Conservation (phyloP, 2,113 vertebrate genomes). For the Toxostoma redivivum region DNA sequence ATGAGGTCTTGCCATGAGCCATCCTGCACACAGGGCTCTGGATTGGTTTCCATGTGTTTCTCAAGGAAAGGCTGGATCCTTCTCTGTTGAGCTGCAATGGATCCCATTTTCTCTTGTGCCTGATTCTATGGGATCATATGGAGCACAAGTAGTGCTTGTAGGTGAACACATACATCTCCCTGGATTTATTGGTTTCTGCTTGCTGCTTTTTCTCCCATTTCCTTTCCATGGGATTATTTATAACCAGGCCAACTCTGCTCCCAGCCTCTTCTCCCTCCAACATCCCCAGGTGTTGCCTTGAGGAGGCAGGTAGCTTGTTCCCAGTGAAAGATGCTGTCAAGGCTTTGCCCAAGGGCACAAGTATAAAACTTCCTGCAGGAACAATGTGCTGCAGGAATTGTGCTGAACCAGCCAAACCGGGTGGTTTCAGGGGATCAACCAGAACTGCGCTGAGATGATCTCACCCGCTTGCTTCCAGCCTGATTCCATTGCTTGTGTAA, state of each 20-base stretch:
- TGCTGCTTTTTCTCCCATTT: background rate
- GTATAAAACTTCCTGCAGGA: constrained; percentile 3
- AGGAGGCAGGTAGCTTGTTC: background rate
- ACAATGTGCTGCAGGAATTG: background rate
- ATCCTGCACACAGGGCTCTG: background rate
- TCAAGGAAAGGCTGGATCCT: background rate
- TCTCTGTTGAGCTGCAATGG: background rate
- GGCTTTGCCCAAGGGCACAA: constrained; percentile 19
- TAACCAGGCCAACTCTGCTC: background rate
- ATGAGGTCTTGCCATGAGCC: background rate
- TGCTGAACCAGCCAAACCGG: background rate
- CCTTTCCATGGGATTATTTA: background rate
- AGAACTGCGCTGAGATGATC: background rate
- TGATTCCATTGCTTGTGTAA: background rate
- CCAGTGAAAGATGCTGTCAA: background rate
- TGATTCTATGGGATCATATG: fast-evolving
- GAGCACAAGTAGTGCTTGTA: background rate
- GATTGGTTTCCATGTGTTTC: background rate
- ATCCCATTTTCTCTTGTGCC: background rate
- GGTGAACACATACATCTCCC: background rate
- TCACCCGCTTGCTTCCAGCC: background rate
- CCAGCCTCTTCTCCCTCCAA: background rate
- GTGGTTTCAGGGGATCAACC: background rate
- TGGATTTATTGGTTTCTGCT: background rate
- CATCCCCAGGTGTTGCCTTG: background rate